Conservation (phyloP, 2,888 invertebrate genomes). For the Leptopilina syphax region DNA sequence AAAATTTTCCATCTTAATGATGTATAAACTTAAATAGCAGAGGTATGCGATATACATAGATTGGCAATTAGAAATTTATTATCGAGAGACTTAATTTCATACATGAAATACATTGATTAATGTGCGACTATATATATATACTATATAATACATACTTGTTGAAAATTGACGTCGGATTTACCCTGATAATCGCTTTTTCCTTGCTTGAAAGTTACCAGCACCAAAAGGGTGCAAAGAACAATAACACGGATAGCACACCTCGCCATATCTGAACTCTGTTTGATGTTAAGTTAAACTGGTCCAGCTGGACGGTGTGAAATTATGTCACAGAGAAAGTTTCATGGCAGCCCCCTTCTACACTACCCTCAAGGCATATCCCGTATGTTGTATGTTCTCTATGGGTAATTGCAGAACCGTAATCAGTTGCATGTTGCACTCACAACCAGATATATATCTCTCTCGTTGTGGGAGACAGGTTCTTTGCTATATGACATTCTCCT, state of each 20-base stretch:
- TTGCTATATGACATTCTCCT: slow-evolving; percentile 18
- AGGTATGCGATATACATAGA: background rate
- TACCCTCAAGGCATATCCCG: slow-evolving; percentile 49
- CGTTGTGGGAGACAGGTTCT: slow-evolving; percentile 13
- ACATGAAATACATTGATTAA: background rate
- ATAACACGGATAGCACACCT: slow-evolving; percentile 57
- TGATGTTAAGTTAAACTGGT: slow-evolving; percentile 71
- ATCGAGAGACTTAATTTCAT: background rate
- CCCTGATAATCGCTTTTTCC: slow-evolving; percentile 3
- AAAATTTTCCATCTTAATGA: background rate
- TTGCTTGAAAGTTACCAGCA: slow-evolving; percentile 31
- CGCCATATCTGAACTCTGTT: slow-evolving; percentile 70
- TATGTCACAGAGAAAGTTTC: slow-evolving; percentile 72
- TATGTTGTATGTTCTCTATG: slow-evolving; percentile 57
- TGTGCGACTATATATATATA: background rate
- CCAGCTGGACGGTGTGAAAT: slow-evolving; percentile 66
- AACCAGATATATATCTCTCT: background rate
- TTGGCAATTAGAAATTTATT: background rate
- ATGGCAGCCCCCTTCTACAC: slow-evolving; percentile 50
- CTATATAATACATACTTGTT: background rate
- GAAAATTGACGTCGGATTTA: background rate
- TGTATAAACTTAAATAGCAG: too few relatives aligned
- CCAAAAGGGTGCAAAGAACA: slow-evolving; percentile 57
- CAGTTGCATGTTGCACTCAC: background rate
- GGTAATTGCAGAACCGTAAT: slow-evolving; percentile 25